Conservation (phyloP, 2,113 vertebrate species). For the Carettochelys insculpta region DNA sequence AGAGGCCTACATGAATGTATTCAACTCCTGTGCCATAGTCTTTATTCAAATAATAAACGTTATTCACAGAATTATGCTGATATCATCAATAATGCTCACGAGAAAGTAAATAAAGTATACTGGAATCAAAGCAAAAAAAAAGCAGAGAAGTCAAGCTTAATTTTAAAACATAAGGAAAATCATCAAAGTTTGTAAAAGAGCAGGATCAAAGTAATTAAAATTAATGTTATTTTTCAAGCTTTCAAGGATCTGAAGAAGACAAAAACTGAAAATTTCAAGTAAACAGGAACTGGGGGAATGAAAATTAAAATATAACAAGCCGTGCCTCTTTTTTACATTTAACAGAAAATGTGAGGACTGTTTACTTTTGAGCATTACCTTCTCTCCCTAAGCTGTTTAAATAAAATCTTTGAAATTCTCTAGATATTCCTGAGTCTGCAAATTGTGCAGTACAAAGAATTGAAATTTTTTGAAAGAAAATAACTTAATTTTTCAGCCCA, state of each 20-base stretch:
- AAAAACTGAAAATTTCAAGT: no score
- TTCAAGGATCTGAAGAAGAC: not conserved
- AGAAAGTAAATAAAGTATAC: not conserved
- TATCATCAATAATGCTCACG: no score
- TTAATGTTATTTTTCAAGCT: not conserved
- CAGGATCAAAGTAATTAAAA: not conserved
- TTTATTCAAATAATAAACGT: not conserved
- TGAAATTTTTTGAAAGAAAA: not conserved
- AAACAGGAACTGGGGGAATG: not conserved
- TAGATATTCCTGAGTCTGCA: not conserved
- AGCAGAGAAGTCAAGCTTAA: not conserved
- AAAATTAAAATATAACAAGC: not conserved
- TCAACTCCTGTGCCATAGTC: not conserved
- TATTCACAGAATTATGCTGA: not conserved
- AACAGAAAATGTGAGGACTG: not conserved
- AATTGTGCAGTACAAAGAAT: not conserved
- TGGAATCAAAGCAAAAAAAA: not conserved
- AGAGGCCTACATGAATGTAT: not conserved
- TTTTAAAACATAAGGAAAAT: not conserved
- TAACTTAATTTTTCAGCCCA: not conserved
- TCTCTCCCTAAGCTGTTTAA: not conserved
- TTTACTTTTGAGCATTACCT: not conserved
- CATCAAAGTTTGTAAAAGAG: not conserved
- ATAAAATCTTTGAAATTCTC: not conserved
- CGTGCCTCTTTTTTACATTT: no score